Evolutionary conservation across 2,113 vertebrate genomes (phyloP), one percentile per base, ranked within the genome.

Genomic region (Chunga burmeisteri): DNA sequence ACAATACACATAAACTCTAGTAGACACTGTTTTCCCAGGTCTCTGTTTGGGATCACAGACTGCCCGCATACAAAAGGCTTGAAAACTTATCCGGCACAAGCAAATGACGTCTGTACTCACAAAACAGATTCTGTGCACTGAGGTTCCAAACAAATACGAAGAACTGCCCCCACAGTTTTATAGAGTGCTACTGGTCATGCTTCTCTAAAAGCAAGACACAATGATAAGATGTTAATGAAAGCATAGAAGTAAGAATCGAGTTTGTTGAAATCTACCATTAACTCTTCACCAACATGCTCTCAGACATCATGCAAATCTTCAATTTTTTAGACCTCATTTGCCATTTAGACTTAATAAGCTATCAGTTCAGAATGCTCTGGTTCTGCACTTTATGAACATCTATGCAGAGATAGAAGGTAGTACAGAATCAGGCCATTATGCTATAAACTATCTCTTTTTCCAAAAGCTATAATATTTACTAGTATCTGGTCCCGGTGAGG

Each of bases 391-490:
- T 26, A 59, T 19, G n/a, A 95, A 34, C 49, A 94, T 38, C 52
- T 40, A 16, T 25, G 27, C 29, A 44, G 49, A 91, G 34, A 67
- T 17, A 68, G 3, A 68, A 71, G 62, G 52, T 13, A 62, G 50
- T 10, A 20, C 17, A 83, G n/a, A 79, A 82, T 36, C 52, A 89
- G 58, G 56, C 32, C 42, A 36, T 63, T 49, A 36, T 6, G 32
- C 59, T 30, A 59, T 15, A 42, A 71, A 85, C 29, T 20, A 21
- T 40, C 36, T 59, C 53, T 77, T 82, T 78, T 83, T 72, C 58
- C 81, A 95, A 81, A 53, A 89, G 81, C 78, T 88, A 2, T 21
- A 94, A 50, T 82, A 93, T 97, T 97, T 95, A 96, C 66, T 3
- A 68, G 40, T 80, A 34, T 11, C 16, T 66, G 56, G 49, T 80